phyloP scores from a whole-genome alignment of 2,113 vertebrate genomes.

The Benitochromis conjunctus region DNA sequence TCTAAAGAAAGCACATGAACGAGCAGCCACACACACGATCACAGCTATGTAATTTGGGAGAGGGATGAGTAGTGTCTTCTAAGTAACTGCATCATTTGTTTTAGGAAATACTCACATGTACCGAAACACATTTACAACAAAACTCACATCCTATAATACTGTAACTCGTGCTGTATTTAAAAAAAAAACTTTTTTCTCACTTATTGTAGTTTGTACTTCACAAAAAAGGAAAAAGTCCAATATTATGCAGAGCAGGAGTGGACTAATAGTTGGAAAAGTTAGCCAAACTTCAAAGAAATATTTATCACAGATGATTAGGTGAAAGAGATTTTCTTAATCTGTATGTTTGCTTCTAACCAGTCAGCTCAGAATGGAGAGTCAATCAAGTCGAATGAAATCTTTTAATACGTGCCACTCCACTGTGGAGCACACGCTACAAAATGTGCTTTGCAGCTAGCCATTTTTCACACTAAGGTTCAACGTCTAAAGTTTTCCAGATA shows the following conservation, averaged over 20 bases:
- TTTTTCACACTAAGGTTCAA: background rate
- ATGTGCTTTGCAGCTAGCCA: background rate
- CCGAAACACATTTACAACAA: slow-evolving; percentile 18
- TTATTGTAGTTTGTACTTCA: background rate
- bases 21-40: slow-evolving; percentile 1
- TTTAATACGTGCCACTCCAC: background rate
- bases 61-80: slow-evolving; percentile 44
- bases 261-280: background rate
- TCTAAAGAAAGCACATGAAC: slow-evolving; percentile 10
- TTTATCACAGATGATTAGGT: background rate
- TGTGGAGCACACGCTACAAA: background rate
- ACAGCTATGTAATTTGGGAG: slow-evolving; percentile 36
- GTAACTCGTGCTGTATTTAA: background rate
- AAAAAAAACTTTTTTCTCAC: background rate
- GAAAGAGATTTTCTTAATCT: background rate
- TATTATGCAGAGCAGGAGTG: background rate
- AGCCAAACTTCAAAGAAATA: background rate
- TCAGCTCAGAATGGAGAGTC: background rate
- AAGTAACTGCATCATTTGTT: slow-evolving; percentile 65
- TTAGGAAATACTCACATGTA: slow-evolving; percentile 48
- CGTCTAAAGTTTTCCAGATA: background rate
- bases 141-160: slow-evolving; percentile 7
- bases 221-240: background rate
- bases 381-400: background rate
- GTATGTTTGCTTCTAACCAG: background rate